These are phyloP conservation scores for Buphagus erythrorhynchus DNA, from an alignment of 2,797 vertebrate species.

Conservation along the genomic window DNA sequence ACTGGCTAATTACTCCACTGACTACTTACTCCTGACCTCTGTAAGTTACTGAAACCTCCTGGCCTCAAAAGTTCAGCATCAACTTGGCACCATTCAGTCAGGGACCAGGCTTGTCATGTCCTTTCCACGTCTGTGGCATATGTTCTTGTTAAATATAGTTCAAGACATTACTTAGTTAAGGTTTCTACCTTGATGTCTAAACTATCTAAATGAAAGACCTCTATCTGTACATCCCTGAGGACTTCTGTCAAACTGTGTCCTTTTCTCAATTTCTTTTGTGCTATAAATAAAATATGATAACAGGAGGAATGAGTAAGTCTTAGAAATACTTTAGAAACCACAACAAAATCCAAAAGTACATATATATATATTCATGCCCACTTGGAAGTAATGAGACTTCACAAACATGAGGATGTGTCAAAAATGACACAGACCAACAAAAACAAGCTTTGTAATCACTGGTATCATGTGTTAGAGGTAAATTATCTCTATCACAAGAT, in stretches of 20 bases:
- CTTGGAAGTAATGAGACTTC: background rate
- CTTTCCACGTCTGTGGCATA: background rate
- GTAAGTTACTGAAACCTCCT: background rate
- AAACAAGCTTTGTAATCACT: slow-evolving; percentile 49
- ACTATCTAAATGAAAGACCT: background rate
- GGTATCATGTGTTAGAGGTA: slow-evolving; percentile 61
- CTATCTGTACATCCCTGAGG: background rate
- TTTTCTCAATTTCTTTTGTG: background rate
- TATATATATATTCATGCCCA: background rate
- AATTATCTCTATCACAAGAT: slow-evolving; percentile 72
- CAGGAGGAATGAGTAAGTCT: background rate
- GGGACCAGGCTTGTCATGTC: background rate
- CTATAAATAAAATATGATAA: background rate
- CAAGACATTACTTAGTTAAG: background rate
- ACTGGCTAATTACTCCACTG: background rate
- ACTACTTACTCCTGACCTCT: background rate
- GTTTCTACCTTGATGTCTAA: background rate
- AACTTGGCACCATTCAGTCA: background rate
- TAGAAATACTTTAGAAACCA: background rate
- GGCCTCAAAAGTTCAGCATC: background rate
- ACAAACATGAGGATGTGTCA: slow-evolving; percentile 48
- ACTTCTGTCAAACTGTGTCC: background rate
- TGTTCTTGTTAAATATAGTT: background rate
- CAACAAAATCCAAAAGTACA: background rate
- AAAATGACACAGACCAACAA: slow-evolving; percentile 32